Evolutionary conservation across 2,113 vertebrate species (phyloP).

Genomic region (Labeo rohita): DNA sequence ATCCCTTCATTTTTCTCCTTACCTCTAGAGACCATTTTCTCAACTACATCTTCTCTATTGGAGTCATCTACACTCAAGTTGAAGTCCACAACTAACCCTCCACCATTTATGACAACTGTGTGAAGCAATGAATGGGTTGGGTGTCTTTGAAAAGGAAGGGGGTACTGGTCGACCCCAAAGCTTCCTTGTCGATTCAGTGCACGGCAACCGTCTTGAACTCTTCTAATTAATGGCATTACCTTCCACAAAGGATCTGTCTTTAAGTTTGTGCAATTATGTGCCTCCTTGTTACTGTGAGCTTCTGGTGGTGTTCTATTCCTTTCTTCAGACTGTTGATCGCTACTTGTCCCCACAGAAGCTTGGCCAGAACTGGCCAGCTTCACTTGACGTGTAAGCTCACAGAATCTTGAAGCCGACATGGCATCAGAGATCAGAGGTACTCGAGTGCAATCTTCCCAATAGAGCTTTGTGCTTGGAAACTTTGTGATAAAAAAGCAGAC

Average conservation of each 20-base stretch:
- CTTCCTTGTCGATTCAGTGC: conserved; percentile 63
- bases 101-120: conserved; percentile 71
- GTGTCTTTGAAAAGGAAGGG: conserved; percentile 65
- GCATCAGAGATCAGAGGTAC: conserved; percentile 76
- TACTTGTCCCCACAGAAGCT: conserved; percentile 26
- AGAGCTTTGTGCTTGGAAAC: conserved; percentile 77
- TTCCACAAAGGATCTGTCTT: conserved; percentile 73
- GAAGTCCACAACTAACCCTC: conserved; percentile 73
- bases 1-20: conserved; percentile 61
- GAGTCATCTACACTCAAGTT: conserved; percentile 68
- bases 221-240: conserved; percentile 65
- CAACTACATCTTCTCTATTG: conserved; percentile 69
- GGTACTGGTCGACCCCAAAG: conserved; percentile 74
- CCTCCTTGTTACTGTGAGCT: background rate
- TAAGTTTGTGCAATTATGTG: conserved; percentile 10
- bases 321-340: conserved; percentile 17
- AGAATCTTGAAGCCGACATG: conserved; percentile 71
- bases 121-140: conserved; percentile 64
- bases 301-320: background rate
- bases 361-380: conserved; percentile 60
- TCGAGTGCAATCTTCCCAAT: conserved; percentile 78
- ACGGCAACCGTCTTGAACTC: conserved; percentile 69
- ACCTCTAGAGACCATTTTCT: conserved; percentile 69
- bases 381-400: conserved; percentile 66
- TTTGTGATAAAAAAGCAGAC: conserved; percentile 49